A percentile compares a stretch with the other conserved stretches of the same genome.
Evolutionary conservation across 2,888 invertebrate species (phyloP).

Genomic region (Ferrisia virgata): DNA sequence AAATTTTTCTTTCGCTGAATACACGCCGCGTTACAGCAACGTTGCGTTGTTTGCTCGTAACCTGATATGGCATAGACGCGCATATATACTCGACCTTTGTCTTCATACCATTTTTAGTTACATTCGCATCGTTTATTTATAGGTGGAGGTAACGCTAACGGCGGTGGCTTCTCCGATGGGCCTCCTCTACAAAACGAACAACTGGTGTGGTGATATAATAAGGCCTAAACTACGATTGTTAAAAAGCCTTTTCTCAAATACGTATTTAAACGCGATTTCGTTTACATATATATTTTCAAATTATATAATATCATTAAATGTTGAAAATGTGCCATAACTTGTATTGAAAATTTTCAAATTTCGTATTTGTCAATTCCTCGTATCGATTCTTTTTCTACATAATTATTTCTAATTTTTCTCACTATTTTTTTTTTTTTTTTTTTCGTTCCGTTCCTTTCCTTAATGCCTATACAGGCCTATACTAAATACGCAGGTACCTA

Average conservation of each 20-base stretch:
- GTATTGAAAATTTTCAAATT: conserved; percentile 8
- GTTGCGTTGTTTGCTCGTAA: background rate
- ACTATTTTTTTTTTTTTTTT: background rate
- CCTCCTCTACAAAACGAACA: conserved; percentile 71
- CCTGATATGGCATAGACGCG: background rate
- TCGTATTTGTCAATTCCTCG: conserved; percentile 16
- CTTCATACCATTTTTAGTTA: background rate
- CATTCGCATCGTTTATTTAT: conserved; percentile 48
- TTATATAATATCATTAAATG: background rate
- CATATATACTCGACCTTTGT: conserved; percentile 24
- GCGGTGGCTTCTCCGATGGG: conserved; percentile 65
- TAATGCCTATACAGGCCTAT: too few species aligned
- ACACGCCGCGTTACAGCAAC: background rate
- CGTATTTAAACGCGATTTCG: conserved; percentile 1
- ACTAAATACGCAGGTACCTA: too few species aligned
- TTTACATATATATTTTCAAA: background rate
- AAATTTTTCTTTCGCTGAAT: conserved; percentile 8
- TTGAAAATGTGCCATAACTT: conserved; percentile 26
- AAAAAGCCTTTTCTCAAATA: background rate
- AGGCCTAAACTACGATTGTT: conserved; percentile 5
- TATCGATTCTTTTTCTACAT: background rate
- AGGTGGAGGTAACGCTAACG: conserved; percentile 64
- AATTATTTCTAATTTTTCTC: background rate
- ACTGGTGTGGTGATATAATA: conserved; percentile 62
- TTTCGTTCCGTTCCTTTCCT: too few species aligned